Conservation (phyloP, 2,888 invertebrate species). For the Trachelus iudaicus region DNA sequence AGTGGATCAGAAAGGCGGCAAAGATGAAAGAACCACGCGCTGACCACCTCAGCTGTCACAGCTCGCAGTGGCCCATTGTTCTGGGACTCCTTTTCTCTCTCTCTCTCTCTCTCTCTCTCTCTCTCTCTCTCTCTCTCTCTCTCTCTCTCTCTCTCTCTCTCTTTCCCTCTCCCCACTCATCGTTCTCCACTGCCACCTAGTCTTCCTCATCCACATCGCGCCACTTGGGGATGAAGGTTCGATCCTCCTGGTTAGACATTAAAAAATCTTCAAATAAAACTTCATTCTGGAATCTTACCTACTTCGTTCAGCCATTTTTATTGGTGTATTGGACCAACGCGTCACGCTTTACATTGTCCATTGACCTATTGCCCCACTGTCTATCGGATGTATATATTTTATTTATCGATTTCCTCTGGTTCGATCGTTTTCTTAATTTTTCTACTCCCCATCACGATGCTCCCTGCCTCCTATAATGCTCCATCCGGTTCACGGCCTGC, state of each 20-base stretch:
- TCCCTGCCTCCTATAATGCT: not conserved
- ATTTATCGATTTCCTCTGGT: not conserved
- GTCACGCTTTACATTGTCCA: not conserved
- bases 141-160: not conserved
- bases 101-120: not conserved
- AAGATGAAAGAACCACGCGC: slow-evolving; percentile 37
- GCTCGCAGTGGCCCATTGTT: slow-evolving; percentile 24
- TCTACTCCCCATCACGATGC: not conserved
- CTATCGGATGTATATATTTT: not conserved
- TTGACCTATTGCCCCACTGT: not conserved
- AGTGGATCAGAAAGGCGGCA: slow-evolving; percentile 43
- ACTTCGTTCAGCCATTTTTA: not conserved
- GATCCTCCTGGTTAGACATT: not conserved
- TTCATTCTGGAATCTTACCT: not conserved
- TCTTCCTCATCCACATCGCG: not conserved
- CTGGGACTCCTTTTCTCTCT: not conserved
- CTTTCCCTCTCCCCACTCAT: not conserved
- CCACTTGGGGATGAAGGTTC: not conserved
- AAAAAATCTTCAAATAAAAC: not conserved
- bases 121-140: not conserved
- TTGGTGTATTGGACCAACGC: not conserved
- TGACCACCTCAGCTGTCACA: slow-evolving; percentile 36
- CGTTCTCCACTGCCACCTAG: not conserved
- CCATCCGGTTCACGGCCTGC: slow-evolving; percentile 34
- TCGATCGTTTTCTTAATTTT: not conserved